phyloP scores from a whole-genome alignment of 2,113 vertebrate species.

The Neogobius melanostomus region DNA sequence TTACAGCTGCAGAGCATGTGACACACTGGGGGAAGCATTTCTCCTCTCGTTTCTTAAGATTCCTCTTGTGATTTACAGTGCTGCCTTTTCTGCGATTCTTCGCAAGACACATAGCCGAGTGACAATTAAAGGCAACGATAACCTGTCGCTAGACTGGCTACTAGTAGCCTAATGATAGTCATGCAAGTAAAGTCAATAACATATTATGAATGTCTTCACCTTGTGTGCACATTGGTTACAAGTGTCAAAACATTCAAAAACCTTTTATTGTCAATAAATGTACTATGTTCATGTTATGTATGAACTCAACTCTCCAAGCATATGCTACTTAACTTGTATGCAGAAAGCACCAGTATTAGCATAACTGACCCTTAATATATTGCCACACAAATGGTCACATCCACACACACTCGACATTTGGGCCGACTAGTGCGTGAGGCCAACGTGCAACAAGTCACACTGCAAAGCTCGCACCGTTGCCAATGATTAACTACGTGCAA shows the following conservation, averaged over 20 bases:
- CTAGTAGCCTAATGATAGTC: not conserved
- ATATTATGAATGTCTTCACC: not conserved
- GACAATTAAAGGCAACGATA: not conserved
- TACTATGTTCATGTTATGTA: not conserved
- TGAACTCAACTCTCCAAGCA: conserved; percentile 26
- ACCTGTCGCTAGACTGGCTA: too few species aligned
- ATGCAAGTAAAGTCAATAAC: not conserved
- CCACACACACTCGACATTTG: too few species aligned
- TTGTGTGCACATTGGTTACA: not conserved
- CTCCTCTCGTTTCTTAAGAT: conserved; percentile 11
- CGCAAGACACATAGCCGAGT: not conserved
- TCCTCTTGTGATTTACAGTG: not conserved
- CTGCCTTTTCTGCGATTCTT: not conserved
- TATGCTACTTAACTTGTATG: conserved; percentile 35
- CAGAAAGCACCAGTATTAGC: conserved; percentile 5
- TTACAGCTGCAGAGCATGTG: conserved; percentile 56
- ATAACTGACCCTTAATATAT: too few species aligned
- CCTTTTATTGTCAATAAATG: too few species aligned
- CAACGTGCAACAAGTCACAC: too few species aligned
- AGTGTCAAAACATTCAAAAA: not conserved
- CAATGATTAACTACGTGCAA: not conserved
- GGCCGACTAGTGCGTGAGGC: too few species aligned
- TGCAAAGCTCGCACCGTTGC: too few species aligned
- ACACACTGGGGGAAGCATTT: conserved; percentile 28
- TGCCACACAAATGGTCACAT: too few species aligned